Base-by-base conservation (phyloP, 1,140 invertebrate species). In the Brachionus koreanus region DNA sequence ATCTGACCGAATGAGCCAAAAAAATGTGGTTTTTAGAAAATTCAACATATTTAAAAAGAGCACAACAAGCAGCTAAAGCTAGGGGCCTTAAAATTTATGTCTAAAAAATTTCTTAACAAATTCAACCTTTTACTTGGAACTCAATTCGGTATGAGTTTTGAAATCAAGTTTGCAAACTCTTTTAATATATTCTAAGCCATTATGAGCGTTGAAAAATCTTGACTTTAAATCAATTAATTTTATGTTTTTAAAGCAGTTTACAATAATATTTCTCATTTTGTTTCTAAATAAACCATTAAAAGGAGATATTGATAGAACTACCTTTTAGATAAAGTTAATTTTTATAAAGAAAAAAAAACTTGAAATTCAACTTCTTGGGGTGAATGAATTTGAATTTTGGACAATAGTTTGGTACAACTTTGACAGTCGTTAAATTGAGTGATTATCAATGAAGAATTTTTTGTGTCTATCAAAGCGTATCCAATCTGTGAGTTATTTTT, bases 171-270 rank as follows among this genome's bases (percentile, higher is more conserved):
- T 9, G 5, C 69, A 74, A 9, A 46, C 9, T 74, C 46, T 74
- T 10, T 46, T 46, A 13, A 74, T 25, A 13, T 16, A 74, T 46
- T 74, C 69, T 5, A 74, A 39, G 19, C 76, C 76, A 35, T 61
- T 79, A 12, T 79, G 52, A 6, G 12, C 12, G 25, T 25, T 79
- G 6, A 79, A 79, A 61, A 79, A 79, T 19, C 46, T 29, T 23
- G 29, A 39, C 37, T 79, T 65, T n/a, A 77, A 19, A 12, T 77
- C 46, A 12, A 77, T 25, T n/a, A 77, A 33, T 57, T 29, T 77
- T 2, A 77, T 37, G 19, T 49, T 52, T 35, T 49, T 37, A 37
- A 52, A 29, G 12, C 19, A 52, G 2, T 52, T 25, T 25, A 3
- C 3, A 5, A 77, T 29, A 3, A 57, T 12, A n/a, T 23, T 46